These are phyloP conservation scores for Malurus cyaneus DNA, from an alignment of 2,113 vertebrate species.

Conservation along the genomic window DNA sequence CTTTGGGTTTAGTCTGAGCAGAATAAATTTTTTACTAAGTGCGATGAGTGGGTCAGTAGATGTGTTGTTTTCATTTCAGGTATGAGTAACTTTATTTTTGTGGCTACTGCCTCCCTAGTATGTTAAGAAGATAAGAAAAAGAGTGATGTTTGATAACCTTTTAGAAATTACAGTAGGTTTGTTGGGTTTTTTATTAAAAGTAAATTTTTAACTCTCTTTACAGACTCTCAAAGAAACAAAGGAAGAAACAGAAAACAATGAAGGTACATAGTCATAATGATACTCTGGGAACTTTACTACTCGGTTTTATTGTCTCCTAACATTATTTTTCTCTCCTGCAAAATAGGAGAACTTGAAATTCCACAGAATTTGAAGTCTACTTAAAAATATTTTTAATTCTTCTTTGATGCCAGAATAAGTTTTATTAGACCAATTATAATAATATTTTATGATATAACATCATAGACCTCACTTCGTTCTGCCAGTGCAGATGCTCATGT, in stretches of 20 bases:
- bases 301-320: not conserved
- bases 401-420: not conserved
- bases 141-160: not conserved
- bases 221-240: slow-evolving; percentile 93
- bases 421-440: not conserved
- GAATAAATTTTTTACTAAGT: not conserved
- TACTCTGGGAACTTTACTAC: not conserved
- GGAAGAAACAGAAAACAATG: slow-evolving; percentile 84
- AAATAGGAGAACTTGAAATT: not conserved
- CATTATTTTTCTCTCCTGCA: not conserved
- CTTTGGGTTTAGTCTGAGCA: not conserved
- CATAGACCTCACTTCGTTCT: not conserved
- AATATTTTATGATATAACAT: not conserved
- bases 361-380: not conserved
- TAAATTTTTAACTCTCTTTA: not conserved
- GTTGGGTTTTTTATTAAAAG: not conserved
- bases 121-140: not conserved
- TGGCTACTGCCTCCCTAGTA: not conserved
- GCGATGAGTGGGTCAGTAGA: not conserved
- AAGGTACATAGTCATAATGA: slow-evolving; percentile 45
- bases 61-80: not conserved
- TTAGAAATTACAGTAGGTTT: not conserved
- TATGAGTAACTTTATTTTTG: not conserved
- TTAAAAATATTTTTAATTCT: not conserved
- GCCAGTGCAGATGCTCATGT: not conserved